Base-by-base conservation (phyloP, 2,797 vertebrate species). In the Gallirallus australis region DNA sequence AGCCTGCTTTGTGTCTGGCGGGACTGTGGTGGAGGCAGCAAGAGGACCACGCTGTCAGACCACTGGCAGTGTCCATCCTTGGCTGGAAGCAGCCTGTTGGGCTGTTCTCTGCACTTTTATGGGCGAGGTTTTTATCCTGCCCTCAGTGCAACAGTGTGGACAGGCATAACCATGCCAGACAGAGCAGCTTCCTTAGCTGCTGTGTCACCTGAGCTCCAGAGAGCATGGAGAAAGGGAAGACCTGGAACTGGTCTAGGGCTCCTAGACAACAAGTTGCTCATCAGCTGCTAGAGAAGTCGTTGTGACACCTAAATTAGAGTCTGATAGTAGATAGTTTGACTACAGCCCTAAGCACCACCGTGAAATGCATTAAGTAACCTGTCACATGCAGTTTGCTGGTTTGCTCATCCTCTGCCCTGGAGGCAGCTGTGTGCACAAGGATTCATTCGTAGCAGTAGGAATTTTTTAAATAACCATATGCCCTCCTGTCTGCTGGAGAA, bases 361-460 rank as follows among this genome's bases (percentile, higher is more conserved):
- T 64, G 91, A 83, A 94, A 76, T 14, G 73, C 85, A 73, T 86
- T 90, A 84, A 94, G 96, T 77, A 81, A 77, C 77, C 53, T 77
- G 95, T 90, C 91, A 54, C 63, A 63, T 45, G 59, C 66, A 33
- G 69, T 96, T 93, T 88, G 65, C 82, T 77, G 71, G 4, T 91
- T 75, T 73, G 80, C 33, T 86, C 37, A 30, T 77, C 73, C 56
- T 70, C 81, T 90, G 78, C 92, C 93, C 83, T 24, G 60, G 39
- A 66, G 93, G 24, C 6, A 10, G 11, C 19, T 5, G n/a, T 66
- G 80, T 64, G 71, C 33, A 16, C 82, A 15, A 27, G 16, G 48
- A 86, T 35, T 52, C 89, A 27, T 86, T 73, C 79, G 73, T 39
- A 48, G 76, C 13, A 31, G 52, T 52, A 61, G 47, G 65, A 86